phyloP scores from a whole-genome alignment of 2,113 vertebrate species.

The Delphinapterus leucas region DNA sequence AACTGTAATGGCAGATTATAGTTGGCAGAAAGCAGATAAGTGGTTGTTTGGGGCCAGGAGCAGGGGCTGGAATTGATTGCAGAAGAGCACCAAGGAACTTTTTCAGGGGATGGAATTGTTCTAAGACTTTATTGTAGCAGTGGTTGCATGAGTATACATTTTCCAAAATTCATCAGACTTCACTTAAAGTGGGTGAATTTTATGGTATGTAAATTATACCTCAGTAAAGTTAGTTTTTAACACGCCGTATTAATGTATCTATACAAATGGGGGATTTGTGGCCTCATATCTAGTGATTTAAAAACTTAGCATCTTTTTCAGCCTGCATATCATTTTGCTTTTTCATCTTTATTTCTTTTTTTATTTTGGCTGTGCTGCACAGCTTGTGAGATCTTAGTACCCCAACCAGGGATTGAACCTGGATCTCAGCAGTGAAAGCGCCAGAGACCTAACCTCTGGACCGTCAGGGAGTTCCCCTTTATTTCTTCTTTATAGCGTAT shows the following conservation, averaged over 20 bases:
- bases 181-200: no score
- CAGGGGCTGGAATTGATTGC: not conserved
- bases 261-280: not conserved
- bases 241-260: not conserved
- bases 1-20: not conserved
- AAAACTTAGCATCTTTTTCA: not conserved
- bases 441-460: no score
- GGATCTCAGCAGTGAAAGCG: no score
- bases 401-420: no score
- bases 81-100: not conserved
- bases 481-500: not conserved
- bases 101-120: not conserved
- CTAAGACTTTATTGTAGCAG: no score
- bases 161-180: no score
- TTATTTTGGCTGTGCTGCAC: no score
- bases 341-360: not conserved
- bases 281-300: not conserved
- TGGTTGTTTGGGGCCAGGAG: not conserved
- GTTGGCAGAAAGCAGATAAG: not conserved
- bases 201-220: no score
- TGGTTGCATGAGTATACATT: no score
- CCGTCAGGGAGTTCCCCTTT: not conserved
- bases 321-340: not conserved
- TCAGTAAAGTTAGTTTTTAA: not conserved
- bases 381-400: no score